Percentiles rank a stretch among this genome's conserved stretches.
Conservation (phyloP, 2,888 invertebrate genomes). For the Steinernema carpocapsae region DNA sequence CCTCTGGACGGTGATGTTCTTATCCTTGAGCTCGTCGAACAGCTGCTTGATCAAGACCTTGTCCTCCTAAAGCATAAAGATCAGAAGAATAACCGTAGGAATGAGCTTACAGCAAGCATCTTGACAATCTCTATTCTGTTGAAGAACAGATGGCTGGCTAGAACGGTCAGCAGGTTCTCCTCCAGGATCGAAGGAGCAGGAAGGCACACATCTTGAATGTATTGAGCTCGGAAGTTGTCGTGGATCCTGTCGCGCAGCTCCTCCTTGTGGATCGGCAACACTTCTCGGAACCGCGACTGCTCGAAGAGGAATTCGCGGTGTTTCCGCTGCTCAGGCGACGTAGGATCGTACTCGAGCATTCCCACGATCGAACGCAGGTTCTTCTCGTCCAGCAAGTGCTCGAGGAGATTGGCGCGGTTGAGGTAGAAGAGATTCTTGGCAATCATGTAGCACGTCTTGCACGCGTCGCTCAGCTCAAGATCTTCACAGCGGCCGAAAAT, state of each 20-base stretch:
- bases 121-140: slow-evolving; percentile 99
- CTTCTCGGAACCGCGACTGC: slow-evolving; percentile 78
- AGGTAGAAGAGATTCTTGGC: slow-evolving; percentile 97
- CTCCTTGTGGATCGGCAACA: slow-evolving; percentile 89
- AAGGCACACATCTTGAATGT: slow-evolving; percentile 92
- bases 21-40: slow-evolving; percentile 88
- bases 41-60: slow-evolving; percentile 92
- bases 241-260: slow-evolving; percentile 97
- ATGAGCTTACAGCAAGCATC: slow-evolving; percentile 77
- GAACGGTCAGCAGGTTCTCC: slow-evolving; percentile 94
- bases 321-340: slow-evolving; percentile 73
- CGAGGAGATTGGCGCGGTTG: slow-evolving; percentile 94
- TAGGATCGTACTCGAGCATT: slow-evolving; percentile 94
- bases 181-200: slow-evolving; percentile 99
- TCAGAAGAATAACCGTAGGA: neutral
- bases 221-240: slow-evolving; percentile 98
- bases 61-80: slow-evolving; percentile 79
- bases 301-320: slow-evolving; percentile 94
- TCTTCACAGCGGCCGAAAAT: slow-evolving; percentile 97
- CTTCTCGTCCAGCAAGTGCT: slow-evolving; percentile 80
- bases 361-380: slow-evolving; percentile 79
- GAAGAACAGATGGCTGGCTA: slow-evolving; percentile 98
- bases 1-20: slow-evolving; percentile 82
- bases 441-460: slow-evolving; percentile 83
- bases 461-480: slow-evolving; percentile 88